Evolutionary conservation across 2,888 invertebrate species (phyloP), one percentile per base, ranked within the genome.

Genomic region (Dasypogon diadema): DNA sequence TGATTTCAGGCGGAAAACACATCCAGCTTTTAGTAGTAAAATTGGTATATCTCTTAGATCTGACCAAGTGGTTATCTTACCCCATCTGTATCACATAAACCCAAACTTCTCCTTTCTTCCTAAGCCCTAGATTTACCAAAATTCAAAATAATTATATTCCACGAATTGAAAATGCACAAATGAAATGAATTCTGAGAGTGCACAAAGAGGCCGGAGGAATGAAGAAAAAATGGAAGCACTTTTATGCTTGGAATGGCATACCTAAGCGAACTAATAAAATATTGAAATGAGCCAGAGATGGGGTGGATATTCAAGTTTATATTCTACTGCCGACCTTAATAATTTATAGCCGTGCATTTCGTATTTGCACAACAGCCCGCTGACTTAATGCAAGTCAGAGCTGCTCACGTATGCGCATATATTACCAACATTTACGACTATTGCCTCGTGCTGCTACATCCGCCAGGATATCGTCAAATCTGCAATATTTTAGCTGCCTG

Each of bases 341-440:
- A 26, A 56, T 26, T 56, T 56, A 56, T 56, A 6, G 30, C 26
- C 26, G 30, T 56, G 56, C 56, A 56, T 26, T 26, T 56, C 56
- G 12, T 26, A 26, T 56, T 56, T 56, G n/a, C 26, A 10, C 54
- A 54, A 54, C 8, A 24, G n/a, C 26, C 26, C n/a, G 24, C 18
- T 24, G 56, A 26, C 14, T 30, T 26, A n/a, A 30, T 26, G 26
- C 56, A 56, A 56, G 2, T 56, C 26, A 56, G 14, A n/a, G 56
- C 56, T 56, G 6, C 18, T 56, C 56, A 70, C 54, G 18, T 54
- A 70, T 70, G 70, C 70, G 70, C 70, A 70, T 70, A 70, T 24
- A 54, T 70, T 70, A 54, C 21, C 54, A 3, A 30, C 30, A 6
- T 42, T 42, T 42, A 54, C 51, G 12, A 4, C 68, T 22, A 37